Conservation (phyloP, 2,797 vertebrate genomes). For the Spinus pinus region DNA sequence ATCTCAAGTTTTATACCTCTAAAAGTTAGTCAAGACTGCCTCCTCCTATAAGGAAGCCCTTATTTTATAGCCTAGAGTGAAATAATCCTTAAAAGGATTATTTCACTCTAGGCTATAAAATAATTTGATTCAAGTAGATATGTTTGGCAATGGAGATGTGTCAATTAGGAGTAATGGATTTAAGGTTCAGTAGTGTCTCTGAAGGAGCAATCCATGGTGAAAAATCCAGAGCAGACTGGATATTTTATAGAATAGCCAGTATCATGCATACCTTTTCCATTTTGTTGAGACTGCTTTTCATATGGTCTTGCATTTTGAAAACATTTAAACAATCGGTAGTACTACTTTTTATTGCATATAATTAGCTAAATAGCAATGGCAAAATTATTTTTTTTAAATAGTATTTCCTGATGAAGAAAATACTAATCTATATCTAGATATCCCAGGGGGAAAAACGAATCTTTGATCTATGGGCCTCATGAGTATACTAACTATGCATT, state of each 20-base stretch:
- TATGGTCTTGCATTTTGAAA: neutral
- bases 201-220: neutral
- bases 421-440: neutral
- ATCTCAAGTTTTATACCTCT: neutral
- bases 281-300: neutral
- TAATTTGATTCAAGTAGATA: neutral
- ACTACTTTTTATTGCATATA: neutral
- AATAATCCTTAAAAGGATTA: neutral
- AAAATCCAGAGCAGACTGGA: neutral
- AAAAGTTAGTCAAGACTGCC: neutral
- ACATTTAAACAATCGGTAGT: neutral
- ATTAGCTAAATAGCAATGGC: neutral
- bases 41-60: neutral
- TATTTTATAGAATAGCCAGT: neutral
- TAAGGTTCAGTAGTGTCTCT: neutral
- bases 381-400: neutral
- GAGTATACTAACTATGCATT: neutral
- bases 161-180: neutral
- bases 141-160: neutral
- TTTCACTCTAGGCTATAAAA: neutral
- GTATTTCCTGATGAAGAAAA: neutral
- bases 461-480: neutral
- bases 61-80: no score
- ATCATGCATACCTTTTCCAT: neutral
- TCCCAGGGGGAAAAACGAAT: accelerated